A percentile compares a stretch with the other conserved stretches of the same genome.
Conservation (phyloP, 2,888 invertebrate genomes). For the Synanthedon vespiformis region DNA sequence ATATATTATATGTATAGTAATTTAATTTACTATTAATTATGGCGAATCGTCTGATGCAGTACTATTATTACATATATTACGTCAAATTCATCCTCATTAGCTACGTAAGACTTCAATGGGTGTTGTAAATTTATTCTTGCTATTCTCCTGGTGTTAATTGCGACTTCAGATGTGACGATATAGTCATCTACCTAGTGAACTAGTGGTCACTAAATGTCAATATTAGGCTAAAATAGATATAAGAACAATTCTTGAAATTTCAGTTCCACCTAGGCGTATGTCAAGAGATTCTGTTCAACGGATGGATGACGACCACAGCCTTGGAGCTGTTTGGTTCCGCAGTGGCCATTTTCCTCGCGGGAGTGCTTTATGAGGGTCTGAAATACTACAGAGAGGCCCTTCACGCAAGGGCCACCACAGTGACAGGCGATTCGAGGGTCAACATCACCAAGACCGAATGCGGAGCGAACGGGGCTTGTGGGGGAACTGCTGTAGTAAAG, state of each 20-base stretch:
- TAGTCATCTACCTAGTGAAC: no score
- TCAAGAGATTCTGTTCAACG: constrained; percentile 83
- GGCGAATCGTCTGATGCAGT: no score
- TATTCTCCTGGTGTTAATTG: no score
- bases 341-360: constrained; percentile 88
- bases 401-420: constrained; percentile 32
- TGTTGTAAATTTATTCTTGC: no score
- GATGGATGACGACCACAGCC: constrained; percentile 79
- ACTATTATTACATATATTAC: no score
- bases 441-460: constrained; percentile 64
- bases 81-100: no score
- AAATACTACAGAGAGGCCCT: constrained; percentile 80
- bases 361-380: constrained; percentile 93
- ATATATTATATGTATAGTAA: no score
- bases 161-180: no score
- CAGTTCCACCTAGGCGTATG: constrained; percentile 84
- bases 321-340: constrained; percentile 88
- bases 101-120: no score
- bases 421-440: constrained; percentile 48
- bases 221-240: background rate
- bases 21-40: no score
- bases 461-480: constrained; percentile 42
- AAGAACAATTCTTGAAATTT: constrained; percentile 24
- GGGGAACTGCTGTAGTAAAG: constrained; percentile 50
- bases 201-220: background rate